These are phyloP conservation scores for Ambastaia sidthimunki DNA, from an alignment of 2,797 vertebrate genomes.

Conservation along the genomic window DNA sequence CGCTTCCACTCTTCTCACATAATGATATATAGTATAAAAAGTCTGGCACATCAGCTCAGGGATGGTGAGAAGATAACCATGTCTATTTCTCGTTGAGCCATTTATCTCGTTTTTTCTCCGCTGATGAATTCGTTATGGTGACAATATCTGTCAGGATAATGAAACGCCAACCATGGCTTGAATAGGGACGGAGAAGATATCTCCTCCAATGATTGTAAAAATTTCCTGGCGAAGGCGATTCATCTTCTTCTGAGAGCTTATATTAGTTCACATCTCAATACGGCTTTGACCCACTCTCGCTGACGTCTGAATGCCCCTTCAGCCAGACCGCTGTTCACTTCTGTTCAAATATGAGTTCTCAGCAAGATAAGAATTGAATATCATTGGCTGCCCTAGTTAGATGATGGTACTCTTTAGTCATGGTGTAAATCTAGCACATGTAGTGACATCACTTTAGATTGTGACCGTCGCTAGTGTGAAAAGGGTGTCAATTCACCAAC, in stretches of 20 bases:
- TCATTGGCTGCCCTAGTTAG: conserved; percentile 32
- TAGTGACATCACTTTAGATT: conserved; percentile 12
- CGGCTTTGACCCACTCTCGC: conserved; percentile 60
- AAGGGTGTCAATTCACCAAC: neutral
- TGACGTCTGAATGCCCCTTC: conserved; percentile 69
- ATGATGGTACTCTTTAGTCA: conserved; percentile 12
- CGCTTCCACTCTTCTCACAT: conserved; percentile 82
- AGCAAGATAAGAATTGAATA: conserved; percentile 31
- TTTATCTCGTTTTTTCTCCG: conserved; percentile 84
- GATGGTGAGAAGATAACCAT: conserved; percentile 72
- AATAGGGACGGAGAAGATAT: conserved; percentile 80
- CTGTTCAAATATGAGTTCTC: conserved; percentile 36
- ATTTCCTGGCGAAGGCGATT: conserved; percentile 72
- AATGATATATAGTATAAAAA: conserved; percentile 84
- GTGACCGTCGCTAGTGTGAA: neutral
- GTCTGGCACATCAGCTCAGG: conserved; percentile 81
- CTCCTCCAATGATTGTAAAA: conserved; percentile 80
- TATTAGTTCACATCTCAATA: conserved; percentile 61
- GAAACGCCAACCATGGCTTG: conserved; percentile 83
- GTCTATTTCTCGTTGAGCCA: conserved; percentile 84
- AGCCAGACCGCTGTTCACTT: conserved; percentile 54
- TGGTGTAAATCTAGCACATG: conserved; percentile 6
- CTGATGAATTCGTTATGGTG: conserved; percentile 91
- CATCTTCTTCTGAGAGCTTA: conserved; percentile 70
- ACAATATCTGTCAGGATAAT: conserved; percentile 87